Base-by-base conservation (phyloP, 2,113 vertebrate species). In the Bubo blakistoni region DNA sequence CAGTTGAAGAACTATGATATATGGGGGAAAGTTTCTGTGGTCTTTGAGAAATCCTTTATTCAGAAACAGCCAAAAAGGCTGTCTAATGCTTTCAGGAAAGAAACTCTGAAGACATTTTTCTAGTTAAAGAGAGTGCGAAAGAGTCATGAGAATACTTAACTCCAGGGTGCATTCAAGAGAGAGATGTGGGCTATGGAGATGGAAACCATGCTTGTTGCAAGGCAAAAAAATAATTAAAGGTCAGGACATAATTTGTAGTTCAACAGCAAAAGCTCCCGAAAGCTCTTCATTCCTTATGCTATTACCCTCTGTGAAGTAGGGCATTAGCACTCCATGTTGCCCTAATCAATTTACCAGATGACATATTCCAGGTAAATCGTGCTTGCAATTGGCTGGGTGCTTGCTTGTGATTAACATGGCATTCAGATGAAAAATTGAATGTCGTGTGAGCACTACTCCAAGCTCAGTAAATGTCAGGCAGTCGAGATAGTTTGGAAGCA, bases 331-430 rank as follows among this genome's bases (percentile, higher is more conserved):
- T 93, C 80, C n/a, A 51, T 84, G 81, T 87, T 95, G 91, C 85
- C 82, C 92, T 97, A 58, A 97, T 97, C 96, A 95, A 80, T 96
- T 97, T 95, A 95, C 84, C 84, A 83, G 95, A 73, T 78, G 65
- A 79, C 81, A 81, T 65, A 78, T 79, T 92, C 66, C 73, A 85
- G 79, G 81, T 81, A 91, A 96, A 91, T 77, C 49, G 54, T 77
- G 38, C 80, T 91, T 87, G 81, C 93, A 93, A 27, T 93, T 94
- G 93, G 76, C 77, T 74, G 3, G 2, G 47, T 78, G 76, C 81
- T 95, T 87, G 46, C 92, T 83, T 88, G 82, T 91, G 95, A 91
- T 95, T 94, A 96, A 88, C 70, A 42, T 51, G 59, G 84, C 73
- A 61, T 90, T 91, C 88, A 92, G 81, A 95, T 71, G 86, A 89